Conservation (phyloP, 2,888 invertebrate genomes). For the Sphaerophoria taeniata region DNA sequence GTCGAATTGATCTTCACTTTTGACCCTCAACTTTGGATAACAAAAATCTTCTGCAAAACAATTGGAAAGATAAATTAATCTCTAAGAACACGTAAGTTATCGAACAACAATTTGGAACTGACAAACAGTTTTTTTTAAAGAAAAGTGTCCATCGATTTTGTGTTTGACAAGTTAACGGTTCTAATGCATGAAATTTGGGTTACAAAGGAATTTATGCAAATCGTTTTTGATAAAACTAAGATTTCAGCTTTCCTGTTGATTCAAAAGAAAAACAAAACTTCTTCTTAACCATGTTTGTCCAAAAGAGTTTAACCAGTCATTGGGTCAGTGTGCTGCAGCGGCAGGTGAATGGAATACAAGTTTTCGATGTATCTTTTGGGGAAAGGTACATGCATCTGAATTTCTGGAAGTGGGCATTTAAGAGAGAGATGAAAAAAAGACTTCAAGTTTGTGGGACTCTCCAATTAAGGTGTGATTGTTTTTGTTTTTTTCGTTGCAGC, state of each 20-base stretch:
- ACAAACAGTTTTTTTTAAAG: conserved; percentile 6
- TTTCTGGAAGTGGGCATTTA: background rate
- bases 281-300: conserved; percentile 21
- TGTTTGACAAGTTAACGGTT: conserved; percentile 39
- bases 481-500: background rate
- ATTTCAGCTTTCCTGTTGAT: conserved; percentile 22
- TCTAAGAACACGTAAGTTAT: conserved; percentile 53
- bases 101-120: conserved; percentile 25
- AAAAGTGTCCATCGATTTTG: background rate
- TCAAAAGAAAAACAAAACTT: conserved; percentile 3
- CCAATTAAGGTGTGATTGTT: conserved; percentile 29
- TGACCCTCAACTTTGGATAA: conserved; percentile 54
- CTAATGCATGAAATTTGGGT: conserved; percentile 19
- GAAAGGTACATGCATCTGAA: conserved; percentile 2
- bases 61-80: conserved; percentile 15
- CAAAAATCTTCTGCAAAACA: conserved; percentile 10
- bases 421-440: background rate
- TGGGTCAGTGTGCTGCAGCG: conserved; percentile 58
- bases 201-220: conserved; percentile 53
- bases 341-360: conserved; percentile 47
- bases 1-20: conserved; percentile 25
- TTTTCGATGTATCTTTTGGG: conserved; percentile 18
- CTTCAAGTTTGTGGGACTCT: background rate
- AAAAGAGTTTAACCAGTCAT: conserved; percentile 40
- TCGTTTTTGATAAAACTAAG: conserved; percentile 38